Percentiles rank a stretch among this genome's conserved stretches.
Evolutionary conservation across 2,888 invertebrate species (phyloP).

Genomic region (Amphipyra berbera): DNA sequence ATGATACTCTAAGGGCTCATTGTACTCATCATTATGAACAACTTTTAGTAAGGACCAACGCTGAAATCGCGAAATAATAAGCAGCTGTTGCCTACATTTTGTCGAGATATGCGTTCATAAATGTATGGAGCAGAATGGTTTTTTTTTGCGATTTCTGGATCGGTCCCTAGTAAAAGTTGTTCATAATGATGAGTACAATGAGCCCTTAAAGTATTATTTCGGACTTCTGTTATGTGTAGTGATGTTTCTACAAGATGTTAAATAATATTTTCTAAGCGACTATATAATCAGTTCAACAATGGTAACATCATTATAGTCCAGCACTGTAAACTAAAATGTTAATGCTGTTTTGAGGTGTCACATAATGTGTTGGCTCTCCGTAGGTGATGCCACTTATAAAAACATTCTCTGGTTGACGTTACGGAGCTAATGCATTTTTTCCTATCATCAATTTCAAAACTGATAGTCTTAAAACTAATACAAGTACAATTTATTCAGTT

Average conservation of each 20-base stretch:
- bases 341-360: slow-evolving; percentile 76
- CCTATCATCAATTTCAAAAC: slow-evolving; percentile 70
- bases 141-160: too few relatives aligned
- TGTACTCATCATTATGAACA: too few relatives aligned
- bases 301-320: slow-evolving; percentile 5
- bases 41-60: too few relatives aligned
- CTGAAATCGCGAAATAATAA: too few relatives aligned
- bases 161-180: too few relatives aligned
- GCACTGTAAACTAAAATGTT: slow-evolving; percentile 63
- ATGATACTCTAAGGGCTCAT: too few relatives aligned
- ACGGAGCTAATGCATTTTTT: slow-evolving; percentile 66
- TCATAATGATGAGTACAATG: too few relatives aligned
- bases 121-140: too few relatives aligned
- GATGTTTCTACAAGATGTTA: neutral
- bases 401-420: slow-evolving; percentile 55
- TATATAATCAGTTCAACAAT: slow-evolving; percentile 1
- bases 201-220: too few relatives aligned
- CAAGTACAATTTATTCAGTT: slow-evolving; percentile 76
- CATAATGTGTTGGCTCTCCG: slow-evolving; percentile 76
- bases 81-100: too few relatives aligned
- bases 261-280: slow-evolving; percentile 1
- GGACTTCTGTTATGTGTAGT: too few relatives aligned
- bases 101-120: too few relatives aligned
- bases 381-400: slow-evolving; percentile 76
- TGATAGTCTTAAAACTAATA: slow-evolving; percentile 67